phyloP scores from a whole-genome alignment of 1,140 invertebrate species.

The Chironomus tepperi region DNA sequence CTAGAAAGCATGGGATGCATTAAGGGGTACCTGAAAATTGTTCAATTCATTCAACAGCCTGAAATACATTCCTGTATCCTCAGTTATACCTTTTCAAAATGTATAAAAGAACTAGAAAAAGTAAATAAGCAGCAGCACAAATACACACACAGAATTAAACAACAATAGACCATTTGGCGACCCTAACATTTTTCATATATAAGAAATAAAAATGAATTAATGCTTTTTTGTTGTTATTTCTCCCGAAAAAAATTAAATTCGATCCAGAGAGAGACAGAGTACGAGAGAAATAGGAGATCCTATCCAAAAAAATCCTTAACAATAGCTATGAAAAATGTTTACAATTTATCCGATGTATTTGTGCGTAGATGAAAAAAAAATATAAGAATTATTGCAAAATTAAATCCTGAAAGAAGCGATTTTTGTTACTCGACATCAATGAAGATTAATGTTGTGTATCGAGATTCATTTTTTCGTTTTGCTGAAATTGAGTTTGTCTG shows the following conservation, averaged over 20 bases:
- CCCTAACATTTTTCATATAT: not conserved
- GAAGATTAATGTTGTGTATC: constrained; percentile 4
- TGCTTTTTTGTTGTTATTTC: not conserved
- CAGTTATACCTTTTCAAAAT: not conserved
- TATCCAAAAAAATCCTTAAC: not conserved
- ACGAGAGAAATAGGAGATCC: not conserved
- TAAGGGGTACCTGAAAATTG: too few relatives aligned
- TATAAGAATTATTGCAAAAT: not conserved
- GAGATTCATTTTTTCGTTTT: not conserved
- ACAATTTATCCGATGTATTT: not conserved
- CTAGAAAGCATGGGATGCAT: too few relatives aligned
- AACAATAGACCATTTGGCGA: constrained; percentile 23
- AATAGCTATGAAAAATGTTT: constrained; percentile 19
- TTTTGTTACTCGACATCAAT: not conserved
- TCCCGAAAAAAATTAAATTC: constrained; percentile 16
- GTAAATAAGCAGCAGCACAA: not conserved
- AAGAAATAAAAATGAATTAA: constrained; percentile 7
- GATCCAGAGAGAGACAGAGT: constrained; percentile 10
- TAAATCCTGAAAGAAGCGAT: not conserved
- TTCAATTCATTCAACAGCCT: not conserved
- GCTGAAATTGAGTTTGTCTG: not conserved
- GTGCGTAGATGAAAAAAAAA: not conserved
- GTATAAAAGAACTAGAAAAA: not conserved
- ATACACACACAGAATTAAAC: not conserved
- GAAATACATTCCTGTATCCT: not conserved